Conservation (phyloP, 2,113 vertebrate species). For the Syngnathus scovelli region DNA sequence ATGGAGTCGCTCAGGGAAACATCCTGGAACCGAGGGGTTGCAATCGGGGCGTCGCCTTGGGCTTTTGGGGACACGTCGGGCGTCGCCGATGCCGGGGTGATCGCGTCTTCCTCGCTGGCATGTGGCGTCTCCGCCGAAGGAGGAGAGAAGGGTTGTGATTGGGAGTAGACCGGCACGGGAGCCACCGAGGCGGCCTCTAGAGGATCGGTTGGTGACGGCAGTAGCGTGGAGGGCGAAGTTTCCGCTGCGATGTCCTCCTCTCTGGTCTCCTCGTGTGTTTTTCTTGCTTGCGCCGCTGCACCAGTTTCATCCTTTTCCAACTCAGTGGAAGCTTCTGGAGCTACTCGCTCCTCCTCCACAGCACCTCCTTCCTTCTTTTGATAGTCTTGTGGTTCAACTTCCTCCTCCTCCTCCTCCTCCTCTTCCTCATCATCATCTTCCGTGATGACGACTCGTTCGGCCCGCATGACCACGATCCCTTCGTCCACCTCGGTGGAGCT, state of each 20-base stretch:
- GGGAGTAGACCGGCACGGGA: conserved; percentile 40
- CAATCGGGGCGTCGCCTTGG: not conserved
- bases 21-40: conserved; percentile 61
- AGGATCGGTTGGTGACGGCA: conserved; percentile 6
- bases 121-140: not conserved
- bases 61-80: conserved; percentile 8
- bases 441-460: conserved; percentile 66
- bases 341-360: conserved; percentile 4
- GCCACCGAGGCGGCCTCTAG: conserved; percentile 29
- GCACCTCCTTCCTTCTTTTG: not conserved
- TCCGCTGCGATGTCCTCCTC: conserved; percentile 4
- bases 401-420: conserved; percentile 60
- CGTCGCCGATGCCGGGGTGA: conserved; percentile 4
- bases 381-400: conserved; percentile 22
- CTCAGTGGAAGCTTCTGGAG: conserved; percentile 14
- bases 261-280: not conserved
- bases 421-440: conserved; percentile 56
- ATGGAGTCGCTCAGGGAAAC: conserved; percentile 49
- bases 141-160: conserved; percentile 15
- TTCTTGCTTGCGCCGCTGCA: not conserved
- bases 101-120: not conserved
- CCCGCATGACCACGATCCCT: conserved; percentile 61
- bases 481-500: conserved; percentile 43
- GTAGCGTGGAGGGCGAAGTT: conserved; percentile 8
- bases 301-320: conserved; percentile 14